A percentile compares a stretch with the other conserved stretches of the same genome.
Evolutionary conservation across 2,113 vertebrate species (phyloP).

Genomic region (Tychaedon coryphoeus): DNA sequence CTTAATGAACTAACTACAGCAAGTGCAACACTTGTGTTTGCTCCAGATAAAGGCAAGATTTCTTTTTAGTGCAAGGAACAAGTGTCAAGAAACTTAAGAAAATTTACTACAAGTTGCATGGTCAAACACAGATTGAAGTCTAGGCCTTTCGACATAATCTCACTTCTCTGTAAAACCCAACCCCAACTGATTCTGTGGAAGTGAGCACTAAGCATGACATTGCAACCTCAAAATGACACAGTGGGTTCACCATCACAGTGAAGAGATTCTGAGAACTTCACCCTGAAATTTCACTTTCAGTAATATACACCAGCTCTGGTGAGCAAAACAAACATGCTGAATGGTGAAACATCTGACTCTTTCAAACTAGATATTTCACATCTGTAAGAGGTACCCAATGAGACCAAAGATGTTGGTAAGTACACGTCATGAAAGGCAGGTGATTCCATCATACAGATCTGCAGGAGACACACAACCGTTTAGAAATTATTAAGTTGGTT

Average conservation of each 20-base stretch:
- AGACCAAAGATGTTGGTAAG: not conserved
- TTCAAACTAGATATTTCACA: not conserved
- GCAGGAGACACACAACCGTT: not conserved
- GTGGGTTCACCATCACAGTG: accelerated
- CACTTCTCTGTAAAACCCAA: not conserved
- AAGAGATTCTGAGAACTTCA: not conserved
- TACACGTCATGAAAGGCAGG: not conserved
- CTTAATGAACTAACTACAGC: not conserved
- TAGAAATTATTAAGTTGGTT: not conserved
- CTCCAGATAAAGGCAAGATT: not conserved
- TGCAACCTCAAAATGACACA: not conserved
- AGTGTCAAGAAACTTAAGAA: not conserved
- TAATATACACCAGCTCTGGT: not conserved
- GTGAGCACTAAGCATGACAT: not conserved
- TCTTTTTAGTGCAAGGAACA: not conserved
- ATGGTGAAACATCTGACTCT: not conserved
- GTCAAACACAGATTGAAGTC: not conserved
- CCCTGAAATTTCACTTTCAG: not conserved
- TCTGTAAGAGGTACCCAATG: not conserved
- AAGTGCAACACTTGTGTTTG: not conserved
- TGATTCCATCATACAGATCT: not conserved
- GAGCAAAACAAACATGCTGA: not conserved
- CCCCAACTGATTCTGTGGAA: no score
- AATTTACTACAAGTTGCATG: not conserved
- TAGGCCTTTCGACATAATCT: not conserved